Percentiles rank a stretch among this genome's conserved stretches.
phyloP scores from a whole-genome alignment of 1,140 invertebrate genomes.

The Drosophila varians region DNA sequence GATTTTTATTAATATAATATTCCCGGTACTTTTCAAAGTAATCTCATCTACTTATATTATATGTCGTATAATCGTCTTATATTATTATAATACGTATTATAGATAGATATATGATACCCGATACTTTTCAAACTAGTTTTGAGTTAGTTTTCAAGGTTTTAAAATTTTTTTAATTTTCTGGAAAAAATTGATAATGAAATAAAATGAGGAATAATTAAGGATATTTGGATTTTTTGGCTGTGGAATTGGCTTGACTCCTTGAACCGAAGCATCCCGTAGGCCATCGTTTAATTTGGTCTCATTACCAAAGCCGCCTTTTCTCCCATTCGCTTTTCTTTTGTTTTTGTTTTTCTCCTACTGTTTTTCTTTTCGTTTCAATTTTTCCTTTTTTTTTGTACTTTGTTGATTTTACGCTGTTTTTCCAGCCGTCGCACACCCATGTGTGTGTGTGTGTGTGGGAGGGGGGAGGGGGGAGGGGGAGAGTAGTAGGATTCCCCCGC shows the following conservation, averaged over 20 bases:
- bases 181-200: neutral
- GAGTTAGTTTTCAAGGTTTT: too few species aligned
- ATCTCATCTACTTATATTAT: too few species aligned
- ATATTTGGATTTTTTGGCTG: neutral
- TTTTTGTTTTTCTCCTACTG: constrained; percentile 6
- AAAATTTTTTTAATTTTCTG: too few species aligned
- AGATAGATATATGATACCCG: too few species aligned
- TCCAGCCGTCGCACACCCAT: constrained; percentile 26
- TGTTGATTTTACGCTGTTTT: constrained; percentile 51
- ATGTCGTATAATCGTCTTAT: too few species aligned
- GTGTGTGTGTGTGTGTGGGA: constrained; percentile 3
- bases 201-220: neutral
- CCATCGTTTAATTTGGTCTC: constrained; percentile 59
- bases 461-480: too few species aligned
- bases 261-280: constrained; percentile 14
- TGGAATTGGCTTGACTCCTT: neutral
- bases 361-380: constrained; percentile 7
- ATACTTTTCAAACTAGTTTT: too few species aligned
- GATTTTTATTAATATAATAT: too few species aligned
- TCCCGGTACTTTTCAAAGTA: too few species aligned
- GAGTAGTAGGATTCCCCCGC: constrained; percentile 3
- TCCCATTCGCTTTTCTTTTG: constrained; percentile 2
- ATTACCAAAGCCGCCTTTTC: constrained; percentile 49
- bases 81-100: too few species aligned
- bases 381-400: constrained; percentile 3